phyloP scores from a whole-genome alignment of 2,797 vertebrate genomes.

The Crocodylus rhombifer region DNA sequence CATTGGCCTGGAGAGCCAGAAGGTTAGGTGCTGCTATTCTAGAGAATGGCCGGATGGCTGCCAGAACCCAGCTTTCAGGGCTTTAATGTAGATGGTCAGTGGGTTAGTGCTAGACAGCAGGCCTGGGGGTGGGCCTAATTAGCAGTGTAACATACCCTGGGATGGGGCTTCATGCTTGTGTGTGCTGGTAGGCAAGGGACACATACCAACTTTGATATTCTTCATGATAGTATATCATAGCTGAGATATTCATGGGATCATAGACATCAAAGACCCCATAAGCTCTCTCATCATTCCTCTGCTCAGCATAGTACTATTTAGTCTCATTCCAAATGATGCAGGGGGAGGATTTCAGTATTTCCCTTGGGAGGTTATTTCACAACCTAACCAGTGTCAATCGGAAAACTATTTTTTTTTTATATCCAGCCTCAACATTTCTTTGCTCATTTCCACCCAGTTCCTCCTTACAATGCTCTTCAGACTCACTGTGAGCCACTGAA shows the following conservation, averaged over 20 bases:
- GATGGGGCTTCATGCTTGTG: neutral
- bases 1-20: no score
- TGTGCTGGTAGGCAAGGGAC: fast-evolving
- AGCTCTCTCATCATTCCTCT: neutral
- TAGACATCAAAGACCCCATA: neutral
- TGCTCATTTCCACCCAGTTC: neutral
- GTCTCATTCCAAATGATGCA: neutral
- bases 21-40: no score
- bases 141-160: fast-evolving
- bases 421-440: neutral
- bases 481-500: neutral
- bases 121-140: no score
- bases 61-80: no score
- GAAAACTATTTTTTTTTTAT: neutral
- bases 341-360: neutral
- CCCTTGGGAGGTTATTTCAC: neutral
- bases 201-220: neutral
- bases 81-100: no score
- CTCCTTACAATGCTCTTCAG: neutral
- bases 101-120: no score
- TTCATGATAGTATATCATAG: neutral
- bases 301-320: neutral
- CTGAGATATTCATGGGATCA: neutral
- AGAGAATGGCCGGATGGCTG: no score
- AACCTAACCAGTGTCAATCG: neutral